A percentile compares a stretch with the other conserved stretches of the same genome.
These are phyloP conservation scores for Mareca penelope DNA, from an alignment of 2,797 vertebrate genomes.

Conservation along the genomic window DNA sequence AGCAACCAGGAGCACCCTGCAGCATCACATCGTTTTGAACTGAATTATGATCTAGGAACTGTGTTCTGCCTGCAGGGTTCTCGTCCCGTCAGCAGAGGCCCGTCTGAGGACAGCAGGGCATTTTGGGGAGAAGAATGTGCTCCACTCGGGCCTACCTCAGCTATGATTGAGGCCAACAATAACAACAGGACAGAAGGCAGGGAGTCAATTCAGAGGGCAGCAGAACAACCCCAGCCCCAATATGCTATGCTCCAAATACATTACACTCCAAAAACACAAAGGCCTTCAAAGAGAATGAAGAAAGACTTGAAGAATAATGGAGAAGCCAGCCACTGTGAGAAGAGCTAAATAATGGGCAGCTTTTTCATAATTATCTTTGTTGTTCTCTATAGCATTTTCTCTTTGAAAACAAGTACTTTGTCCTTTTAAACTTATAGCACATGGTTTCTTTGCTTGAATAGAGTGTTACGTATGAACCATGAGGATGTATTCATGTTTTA, in stretches of 20 bases:
- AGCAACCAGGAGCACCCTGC: not conserved
- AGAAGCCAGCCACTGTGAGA: not conserved
- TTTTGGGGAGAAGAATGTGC: not conserved
- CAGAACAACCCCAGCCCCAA: not conserved
- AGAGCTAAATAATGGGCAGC: not conserved
- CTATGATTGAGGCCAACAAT: not conserved
- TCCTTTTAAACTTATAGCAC: not conserved
- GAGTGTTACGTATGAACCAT: not conserved
- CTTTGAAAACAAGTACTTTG: not conserved
- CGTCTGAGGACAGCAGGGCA: not conserved
- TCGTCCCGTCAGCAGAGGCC: not conserved
- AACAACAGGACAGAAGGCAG: not conserved
- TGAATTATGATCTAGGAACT: not conserved
- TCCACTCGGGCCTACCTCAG: not conserved
- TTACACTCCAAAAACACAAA: not conserved
- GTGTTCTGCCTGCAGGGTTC: not conserved
- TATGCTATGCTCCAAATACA: not conserved
- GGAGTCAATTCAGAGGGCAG: not conserved
- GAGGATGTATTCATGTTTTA: slow-evolving; percentile 7
- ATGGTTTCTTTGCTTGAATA: slow-evolving; percentile 18
- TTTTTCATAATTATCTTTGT: not conserved
- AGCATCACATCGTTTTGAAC: not conserved
- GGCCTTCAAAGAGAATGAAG: not conserved
- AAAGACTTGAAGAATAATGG: not conserved
- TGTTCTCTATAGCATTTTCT: slow-evolving; percentile 11